A percentile compares a stretch with the other conserved stretches of the same genome.
These are phyloP conservation scores for Pentamera pediparva DNA, from an alignment of 53 echinoderm and acorn worm species.

Conservation along the genomic window DNA sequence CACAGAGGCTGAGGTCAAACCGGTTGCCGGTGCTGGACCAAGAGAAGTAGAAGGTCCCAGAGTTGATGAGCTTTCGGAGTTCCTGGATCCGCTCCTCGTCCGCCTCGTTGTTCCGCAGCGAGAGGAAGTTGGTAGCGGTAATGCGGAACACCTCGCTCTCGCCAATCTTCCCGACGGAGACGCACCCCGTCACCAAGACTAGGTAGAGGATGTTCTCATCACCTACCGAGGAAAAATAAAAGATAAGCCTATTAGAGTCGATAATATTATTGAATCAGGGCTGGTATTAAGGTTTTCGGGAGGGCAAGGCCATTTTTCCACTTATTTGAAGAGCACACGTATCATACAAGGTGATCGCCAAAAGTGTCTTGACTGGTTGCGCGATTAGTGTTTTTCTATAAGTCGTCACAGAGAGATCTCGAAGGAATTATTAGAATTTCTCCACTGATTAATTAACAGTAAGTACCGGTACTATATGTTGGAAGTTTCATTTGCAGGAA, in stretches of 20 bases:
- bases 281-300: too few relatives aligned
- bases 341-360: too few relatives aligned
- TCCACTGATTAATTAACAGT: too few relatives aligned
- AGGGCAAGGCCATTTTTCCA: too few relatives aligned
- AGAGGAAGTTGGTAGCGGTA: conserved; percentile 81
- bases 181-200: conserved; percentile 79
- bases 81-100: conserved; percentile 86
- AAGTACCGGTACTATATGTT: too few relatives aligned
- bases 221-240: conserved; percentile 35
- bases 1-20: conserved; percentile 92
- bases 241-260: neutral
- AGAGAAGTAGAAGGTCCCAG: conserved; percentile 91
- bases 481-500: too few relatives aligned
- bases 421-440: too few relatives aligned
- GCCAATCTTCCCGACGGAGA: conserved; percentile 82
- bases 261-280: neutral
- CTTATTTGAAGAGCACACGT: too few relatives aligned
- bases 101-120: conserved; percentile 57
- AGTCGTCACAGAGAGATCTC: too few relatives aligned
- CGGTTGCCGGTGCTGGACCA: conserved; percentile 51
- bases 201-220: conserved; percentile 69
- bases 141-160: conserved; percentile 81
- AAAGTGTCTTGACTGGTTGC: too few relatives aligned
- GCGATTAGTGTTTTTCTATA: too few relatives aligned
- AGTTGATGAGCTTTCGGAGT: conserved; percentile 88